Conservation (phyloP, 2,888 invertebrate genomes). For the Quadroppia sp. region DNA sequence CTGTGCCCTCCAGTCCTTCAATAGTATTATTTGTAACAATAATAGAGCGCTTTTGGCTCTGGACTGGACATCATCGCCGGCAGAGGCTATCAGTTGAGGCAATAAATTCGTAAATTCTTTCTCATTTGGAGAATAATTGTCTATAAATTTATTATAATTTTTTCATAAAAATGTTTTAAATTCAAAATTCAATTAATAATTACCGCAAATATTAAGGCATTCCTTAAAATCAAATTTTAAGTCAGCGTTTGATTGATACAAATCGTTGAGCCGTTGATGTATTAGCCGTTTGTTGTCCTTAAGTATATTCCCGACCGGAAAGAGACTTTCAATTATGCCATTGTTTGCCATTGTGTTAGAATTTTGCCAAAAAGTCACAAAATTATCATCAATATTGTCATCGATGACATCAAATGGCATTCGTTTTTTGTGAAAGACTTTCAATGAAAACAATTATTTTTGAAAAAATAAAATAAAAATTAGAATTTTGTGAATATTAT, state of each 20-base stretch:
- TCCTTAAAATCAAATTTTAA: background rate
- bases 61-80: background rate
- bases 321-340: background rate
- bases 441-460: too few species aligned
- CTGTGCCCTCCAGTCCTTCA: constrained; percentile 7
- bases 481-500: too few species aligned
- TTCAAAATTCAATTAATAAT: background rate
- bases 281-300: background rate
- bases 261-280: background rate
- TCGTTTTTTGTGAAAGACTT: too few species aligned
- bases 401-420: too few species aligned
- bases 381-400: background rate
- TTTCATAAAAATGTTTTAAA: background rate
- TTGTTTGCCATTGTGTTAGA: background rate
- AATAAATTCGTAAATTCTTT: background rate
- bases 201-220: constrained; percentile 1
- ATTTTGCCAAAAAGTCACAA: background rate
- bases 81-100: background rate
- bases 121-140: background rate
- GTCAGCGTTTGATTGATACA: background rate
- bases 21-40: background rate
- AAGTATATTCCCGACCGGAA: background rate
- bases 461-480: too few species aligned
- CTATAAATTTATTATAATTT: background rate
- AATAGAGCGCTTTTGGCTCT: background rate